Evolutionary conservation across 2,113 vertebrate species (phyloP).

Genomic region (Rhizomys pruinosus): DNA sequence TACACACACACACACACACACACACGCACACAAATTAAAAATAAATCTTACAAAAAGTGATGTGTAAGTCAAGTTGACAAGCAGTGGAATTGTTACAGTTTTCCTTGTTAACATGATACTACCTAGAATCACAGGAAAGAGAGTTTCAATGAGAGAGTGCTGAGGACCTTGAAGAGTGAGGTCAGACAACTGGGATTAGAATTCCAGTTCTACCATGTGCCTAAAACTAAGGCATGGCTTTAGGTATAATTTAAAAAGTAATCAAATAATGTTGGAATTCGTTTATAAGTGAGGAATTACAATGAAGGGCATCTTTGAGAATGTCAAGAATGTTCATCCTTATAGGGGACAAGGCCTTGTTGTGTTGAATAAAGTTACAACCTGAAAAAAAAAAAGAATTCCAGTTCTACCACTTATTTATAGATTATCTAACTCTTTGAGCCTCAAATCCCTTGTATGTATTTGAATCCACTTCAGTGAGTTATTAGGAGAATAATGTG

Average conservation of each 20-base stretch:
- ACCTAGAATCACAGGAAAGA: background rate
- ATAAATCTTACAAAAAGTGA: background rate
- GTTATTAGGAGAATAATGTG: background rate
- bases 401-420: background rate
- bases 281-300: no score
- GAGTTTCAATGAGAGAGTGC: background rate
- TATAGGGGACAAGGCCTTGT: no score
- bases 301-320: no score
- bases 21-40: background rate
- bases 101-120: background rate
- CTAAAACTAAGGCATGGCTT: no score
- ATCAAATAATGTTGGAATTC: no score
- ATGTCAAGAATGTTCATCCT: no score
- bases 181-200: background rate
- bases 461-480: background rate
- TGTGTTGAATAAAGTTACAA: no score
- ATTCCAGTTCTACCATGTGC: no score
- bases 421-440: conserved; percentile 1
- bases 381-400: no score
- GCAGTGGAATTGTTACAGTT: background rate
- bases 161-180: background rate
- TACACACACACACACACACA: background rate
- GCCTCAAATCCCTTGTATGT: background rate
- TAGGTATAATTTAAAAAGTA: no score
- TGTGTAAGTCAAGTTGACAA: background rate